Evolutionary conservation across 2,113 vertebrate species (phyloP), one percentile per base, ranked within the genome.

Genomic region (Xiphias gladius): DNA sequence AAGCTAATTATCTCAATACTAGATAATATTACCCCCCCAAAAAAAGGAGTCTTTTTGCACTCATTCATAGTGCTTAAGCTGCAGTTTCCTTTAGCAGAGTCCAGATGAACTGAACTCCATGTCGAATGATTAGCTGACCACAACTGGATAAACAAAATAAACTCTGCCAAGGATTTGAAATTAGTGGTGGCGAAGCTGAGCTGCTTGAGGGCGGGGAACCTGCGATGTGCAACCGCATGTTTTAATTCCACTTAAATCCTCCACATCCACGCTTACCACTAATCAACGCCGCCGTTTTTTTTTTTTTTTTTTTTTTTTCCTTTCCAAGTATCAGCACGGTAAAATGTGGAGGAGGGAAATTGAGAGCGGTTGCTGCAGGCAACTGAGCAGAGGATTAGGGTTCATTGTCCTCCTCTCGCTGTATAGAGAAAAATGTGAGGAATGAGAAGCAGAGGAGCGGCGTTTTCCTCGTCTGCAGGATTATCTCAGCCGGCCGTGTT

Each of bases 341-440:
- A 71, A 74, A 75, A 77, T 55, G 79, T 81, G 83, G 83, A 76
- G 65, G 50, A 69, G 55, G 65, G 65, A 76, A 83, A 67, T 41
- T 57, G 74, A 89, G 72, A 85, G 80, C 62, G 46, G 75, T n/a
- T 61, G 90, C 89, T 55, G 46, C 72, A 26, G 70, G 86, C 65
- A 35, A 68, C 63, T n/a, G 80, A 87, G 82, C 52, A 4, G 76
- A 87, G 85, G 89, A 92, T 92, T 89, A 86, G 41, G 37, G 68
- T 75, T 79, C 67, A 84, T 83, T 91, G 85, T 89, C 16, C 65
- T 83, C 71, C 64, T 63, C 65, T 61, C 20, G 43, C 79, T 61
- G 61, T 32, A 52, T 41, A 9, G 57, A 80, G 30, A 32, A 54
- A 76, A 86, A 85, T 72, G 71, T 35, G 64, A 80, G 68, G 80